Percentiles rank a stretch among this genome's conserved stretches.
Evolutionary conservation across 2,888 invertebrate genomes (phyloP).

Genomic region (Habroteleia sp.): DNA sequence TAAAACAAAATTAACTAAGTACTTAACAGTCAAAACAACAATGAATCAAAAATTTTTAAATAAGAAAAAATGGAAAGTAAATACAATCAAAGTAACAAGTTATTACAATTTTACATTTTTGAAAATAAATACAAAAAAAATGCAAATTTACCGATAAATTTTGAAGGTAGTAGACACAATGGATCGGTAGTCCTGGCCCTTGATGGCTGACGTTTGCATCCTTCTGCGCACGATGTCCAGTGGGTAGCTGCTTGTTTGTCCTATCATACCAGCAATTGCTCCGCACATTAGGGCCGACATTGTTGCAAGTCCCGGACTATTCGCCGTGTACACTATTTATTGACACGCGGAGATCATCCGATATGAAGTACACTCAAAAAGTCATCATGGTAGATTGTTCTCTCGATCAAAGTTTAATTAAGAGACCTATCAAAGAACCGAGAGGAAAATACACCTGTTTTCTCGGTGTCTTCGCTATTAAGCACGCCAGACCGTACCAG

Average conservation of each 20-base stretch:
- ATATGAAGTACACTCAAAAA: slow-evolving; percentile 73
- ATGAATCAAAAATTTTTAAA: neutral
- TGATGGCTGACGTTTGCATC: slow-evolving; percentile 85
- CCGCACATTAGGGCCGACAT: slow-evolving; percentile 90
- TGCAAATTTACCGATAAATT: slow-evolving; percentile 85
- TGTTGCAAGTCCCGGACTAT: slow-evolving; percentile 80
- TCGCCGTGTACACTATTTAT: slow-evolving; percentile 73
- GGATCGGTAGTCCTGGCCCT: slow-evolving; percentile 82
- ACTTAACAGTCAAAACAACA: no score
- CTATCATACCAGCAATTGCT: slow-evolving; percentile 94
- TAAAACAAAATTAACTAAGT: neutral
- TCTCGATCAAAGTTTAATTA: slow-evolving; percentile 70
- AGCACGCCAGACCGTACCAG: slow-evolving; percentile 5
- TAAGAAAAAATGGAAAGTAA: no score
- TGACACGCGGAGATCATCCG: slow-evolving; percentile 71
- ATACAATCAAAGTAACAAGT: no score
- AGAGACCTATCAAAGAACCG: slow-evolving; percentile 66
- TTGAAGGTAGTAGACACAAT: slow-evolving; percentile 86
- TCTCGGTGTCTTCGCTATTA: slow-evolving; percentile 55
- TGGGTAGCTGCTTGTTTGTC: slow-evolving; percentile 98
- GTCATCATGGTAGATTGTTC: slow-evolving; percentile 65
- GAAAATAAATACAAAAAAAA: slow-evolving; percentile 3
- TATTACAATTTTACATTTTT: no score
- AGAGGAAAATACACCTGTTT: slow-evolving; percentile 70
- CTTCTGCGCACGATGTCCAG: slow-evolving; percentile 93